Evolutionary conservation across 2,797 vertebrate species (phyloP).

Genomic region (Phrynocephalus vlangalii): DNA sequence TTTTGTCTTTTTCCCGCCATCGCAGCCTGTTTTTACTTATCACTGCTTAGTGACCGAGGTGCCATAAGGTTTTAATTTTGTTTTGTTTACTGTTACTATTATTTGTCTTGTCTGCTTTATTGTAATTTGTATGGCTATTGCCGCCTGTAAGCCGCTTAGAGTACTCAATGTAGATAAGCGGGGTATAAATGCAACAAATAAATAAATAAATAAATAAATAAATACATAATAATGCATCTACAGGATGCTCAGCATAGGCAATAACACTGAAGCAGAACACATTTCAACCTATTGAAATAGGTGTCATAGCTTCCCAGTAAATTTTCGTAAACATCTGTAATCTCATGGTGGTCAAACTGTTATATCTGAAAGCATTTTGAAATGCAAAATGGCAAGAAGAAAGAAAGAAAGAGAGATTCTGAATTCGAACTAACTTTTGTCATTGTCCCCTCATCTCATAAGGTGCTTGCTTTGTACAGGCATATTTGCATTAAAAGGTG

Average conservation of each 20-base stretch:
- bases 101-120: no score
- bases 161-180: no score
- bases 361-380: neutral
- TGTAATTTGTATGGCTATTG: no score
- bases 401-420: neutral
- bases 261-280: neutral
- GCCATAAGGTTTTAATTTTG: no score
- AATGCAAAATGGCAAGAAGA: conserved; percentile 1
- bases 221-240: neutral
- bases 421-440: neutral
- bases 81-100: no score
- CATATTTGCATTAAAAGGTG: neutral
- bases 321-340: conserved; percentile 9
- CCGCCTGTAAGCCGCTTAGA: no score
- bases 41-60: no score
- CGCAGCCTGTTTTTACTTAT: no score
- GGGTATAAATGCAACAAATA: no score
- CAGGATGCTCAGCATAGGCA: neutral
- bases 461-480: conserved; percentile 13
- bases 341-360: neutral
- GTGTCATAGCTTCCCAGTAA: rapidly evolving
- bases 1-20: no score
- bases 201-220: no score
- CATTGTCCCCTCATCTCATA: neutral
- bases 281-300: conserved; percentile 1